Evolutionary conservation across 2,888 invertebrate genomes (phyloP).

Genomic region (Machimus rusticus): DNA sequence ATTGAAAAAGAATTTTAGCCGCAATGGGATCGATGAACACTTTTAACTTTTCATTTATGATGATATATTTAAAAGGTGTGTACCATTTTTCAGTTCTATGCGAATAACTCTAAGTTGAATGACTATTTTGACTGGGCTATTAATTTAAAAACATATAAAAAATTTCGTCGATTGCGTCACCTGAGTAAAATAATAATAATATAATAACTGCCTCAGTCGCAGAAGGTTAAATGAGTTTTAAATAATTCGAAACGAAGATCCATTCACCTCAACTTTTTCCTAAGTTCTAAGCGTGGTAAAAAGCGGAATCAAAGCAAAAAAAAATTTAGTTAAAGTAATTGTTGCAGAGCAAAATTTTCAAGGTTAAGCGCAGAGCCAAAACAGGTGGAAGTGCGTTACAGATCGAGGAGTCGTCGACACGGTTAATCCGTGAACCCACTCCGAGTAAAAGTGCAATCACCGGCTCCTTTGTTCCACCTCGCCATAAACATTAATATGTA

Average conservation of each 20-base stretch:
- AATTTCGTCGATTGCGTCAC: neutral
- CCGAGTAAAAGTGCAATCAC: neutral
- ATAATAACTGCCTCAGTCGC: neutral
- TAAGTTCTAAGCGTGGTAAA: neutral
- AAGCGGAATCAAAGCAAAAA: neutral
- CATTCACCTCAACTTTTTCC: constrained; percentile 4
- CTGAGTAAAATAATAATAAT: neutral
- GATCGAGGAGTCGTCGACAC: neutral
- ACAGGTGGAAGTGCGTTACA: constrained; percentile 34
- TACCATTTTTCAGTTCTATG: no score
- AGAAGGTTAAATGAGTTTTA: neutral
- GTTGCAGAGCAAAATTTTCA: constrained; percentile 6
- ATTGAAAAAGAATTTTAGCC: no score
- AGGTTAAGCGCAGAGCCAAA: constrained; percentile 38
- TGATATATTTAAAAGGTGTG: no score
- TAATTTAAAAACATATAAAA: neutral
- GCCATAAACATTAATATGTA: neutral
- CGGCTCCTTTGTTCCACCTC: neutral
- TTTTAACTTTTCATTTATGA: no score
- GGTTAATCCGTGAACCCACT: neutral
- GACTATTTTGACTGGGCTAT: neutral
- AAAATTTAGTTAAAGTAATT: constrained; percentile 13
- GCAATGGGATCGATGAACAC: no score
- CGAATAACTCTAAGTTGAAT: neutral
- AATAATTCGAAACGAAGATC: neutral